These are phyloP conservation scores for Urosaurus nigricauda DNA, from an alignment of 2,797 vertebrate genomes.

Conservation along the genomic window DNA sequence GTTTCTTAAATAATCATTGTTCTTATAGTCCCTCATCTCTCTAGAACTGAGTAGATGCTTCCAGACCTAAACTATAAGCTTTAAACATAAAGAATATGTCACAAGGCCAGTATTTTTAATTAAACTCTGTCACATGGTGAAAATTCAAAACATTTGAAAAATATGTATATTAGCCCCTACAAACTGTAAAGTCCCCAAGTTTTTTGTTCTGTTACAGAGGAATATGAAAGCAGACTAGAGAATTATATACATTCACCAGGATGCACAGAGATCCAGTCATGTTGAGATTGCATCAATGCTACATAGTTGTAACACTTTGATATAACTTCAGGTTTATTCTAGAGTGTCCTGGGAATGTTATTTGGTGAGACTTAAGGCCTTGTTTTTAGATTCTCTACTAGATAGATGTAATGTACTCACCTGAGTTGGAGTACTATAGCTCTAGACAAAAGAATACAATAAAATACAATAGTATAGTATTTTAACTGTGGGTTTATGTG, in stretches of 20 bases:
- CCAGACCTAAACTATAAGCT: background rate
- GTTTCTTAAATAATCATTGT: background rate
- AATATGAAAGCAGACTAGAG: background rate
- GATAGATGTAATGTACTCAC: too few species aligned
- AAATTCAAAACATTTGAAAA: background rate
- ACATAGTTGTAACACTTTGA: too few species aligned
- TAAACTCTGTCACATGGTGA: background rate
- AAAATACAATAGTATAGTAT: too few species aligned
- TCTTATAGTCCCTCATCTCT: background rate
- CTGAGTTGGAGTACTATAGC: too few species aligned
- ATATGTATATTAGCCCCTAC: background rate
- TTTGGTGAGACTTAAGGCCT: too few species aligned
- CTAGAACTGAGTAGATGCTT: background rate
- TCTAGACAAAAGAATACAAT: background rate
- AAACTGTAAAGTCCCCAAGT: background rate
- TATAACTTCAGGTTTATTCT: too few species aligned
- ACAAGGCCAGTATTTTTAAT: background rate
- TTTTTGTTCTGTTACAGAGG: background rate
- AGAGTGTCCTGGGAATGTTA: too few species aligned
- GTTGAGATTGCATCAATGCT: background rate
- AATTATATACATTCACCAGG: background rate
- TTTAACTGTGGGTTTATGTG: too few species aligned
- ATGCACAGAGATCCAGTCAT: background rate
- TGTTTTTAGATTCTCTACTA: too few species aligned
- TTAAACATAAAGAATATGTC: background rate